Evolutionary conservation across 2,797 vertebrate genomes (phyloP).

Genomic region (Buphagus erythrorhynchus): DNA sequence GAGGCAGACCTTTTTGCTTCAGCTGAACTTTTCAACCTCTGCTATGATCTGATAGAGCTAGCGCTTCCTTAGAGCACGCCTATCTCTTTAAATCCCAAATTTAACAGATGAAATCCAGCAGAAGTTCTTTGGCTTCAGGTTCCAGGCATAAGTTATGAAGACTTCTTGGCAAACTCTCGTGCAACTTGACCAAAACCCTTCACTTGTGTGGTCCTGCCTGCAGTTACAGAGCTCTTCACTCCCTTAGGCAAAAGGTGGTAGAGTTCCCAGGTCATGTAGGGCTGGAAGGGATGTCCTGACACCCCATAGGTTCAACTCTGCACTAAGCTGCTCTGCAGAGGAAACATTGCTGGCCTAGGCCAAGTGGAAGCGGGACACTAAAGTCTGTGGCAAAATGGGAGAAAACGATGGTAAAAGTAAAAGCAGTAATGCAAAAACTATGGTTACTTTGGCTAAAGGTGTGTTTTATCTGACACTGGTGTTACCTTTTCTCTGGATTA

Average conservation of each 20-base stretch:
- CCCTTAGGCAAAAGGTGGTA: neutral
- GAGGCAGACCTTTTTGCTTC: neutral
- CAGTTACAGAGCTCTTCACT: neutral
- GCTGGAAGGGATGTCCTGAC: neutral
- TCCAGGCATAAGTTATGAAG: neutral
- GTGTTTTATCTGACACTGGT: neutral
- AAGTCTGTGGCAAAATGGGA: neutral
- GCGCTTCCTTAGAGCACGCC: neutral
- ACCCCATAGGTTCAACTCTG: fast-evolving
- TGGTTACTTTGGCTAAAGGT: neutral
- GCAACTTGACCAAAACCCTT: neutral
- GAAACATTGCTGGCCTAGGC: neutral
- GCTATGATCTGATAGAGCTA: neutral
- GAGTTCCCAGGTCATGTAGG: fast-evolving
- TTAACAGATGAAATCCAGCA: neutral
- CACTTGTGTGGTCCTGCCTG: neutral
- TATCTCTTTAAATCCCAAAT: neutral
- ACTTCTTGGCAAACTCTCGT: neutral
- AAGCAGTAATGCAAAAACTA: neutral
- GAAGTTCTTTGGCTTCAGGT: neutral
- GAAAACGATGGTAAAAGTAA: neutral
- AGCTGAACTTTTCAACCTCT: neutral
- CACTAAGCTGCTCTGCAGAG: neutral
- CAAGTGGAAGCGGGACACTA: neutral
- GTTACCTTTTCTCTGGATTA: constrained; percentile 8